These are phyloP conservation scores for Gadopsis bispinosus DNA, from an alignment of 2,797 vertebrate species.

Conservation along the genomic window DNA sequence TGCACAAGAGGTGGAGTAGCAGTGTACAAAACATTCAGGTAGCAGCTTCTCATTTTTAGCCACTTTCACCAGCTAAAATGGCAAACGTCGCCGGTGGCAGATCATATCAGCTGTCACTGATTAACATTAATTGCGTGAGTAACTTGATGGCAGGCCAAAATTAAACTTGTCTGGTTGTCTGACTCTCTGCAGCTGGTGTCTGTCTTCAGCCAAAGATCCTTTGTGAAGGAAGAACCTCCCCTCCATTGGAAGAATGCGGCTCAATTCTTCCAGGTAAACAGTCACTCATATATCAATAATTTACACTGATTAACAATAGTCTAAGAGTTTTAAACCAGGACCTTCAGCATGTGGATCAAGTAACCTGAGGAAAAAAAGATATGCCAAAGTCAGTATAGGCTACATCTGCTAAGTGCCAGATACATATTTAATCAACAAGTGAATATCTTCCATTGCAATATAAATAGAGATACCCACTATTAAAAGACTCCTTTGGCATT, in stretches of 20 bases:
- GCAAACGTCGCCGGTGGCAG: background rate
- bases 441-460: background rate
- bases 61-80: background rate
- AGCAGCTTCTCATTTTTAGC: background rate
- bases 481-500: background rate
- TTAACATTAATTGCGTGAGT: conserved; percentile 5
- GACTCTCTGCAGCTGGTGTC: conserved; percentile 15
- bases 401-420: background rate
- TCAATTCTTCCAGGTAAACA: background rate
- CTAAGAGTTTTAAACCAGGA: background rate
- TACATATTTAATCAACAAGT: background rate
- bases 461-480: background rate
- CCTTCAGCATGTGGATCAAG: background rate
- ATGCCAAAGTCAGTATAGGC: no score
- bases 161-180: background rate
- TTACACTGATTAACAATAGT: background rate
- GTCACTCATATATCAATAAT: background rate
- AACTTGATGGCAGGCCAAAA: conserved; percentile 18
- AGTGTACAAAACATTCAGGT: background rate
- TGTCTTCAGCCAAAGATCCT: conserved; percentile 1
- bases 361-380: background rate
- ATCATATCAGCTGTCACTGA: conserved; percentile 9
- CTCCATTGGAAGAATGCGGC: background rate
- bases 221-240: background rate
- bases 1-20: background rate